These are phyloP conservation scores for Gandaritis pyraliata DNA, from an alignment of 2,888 invertebrate species.

Conservation along the genomic window DNA sequence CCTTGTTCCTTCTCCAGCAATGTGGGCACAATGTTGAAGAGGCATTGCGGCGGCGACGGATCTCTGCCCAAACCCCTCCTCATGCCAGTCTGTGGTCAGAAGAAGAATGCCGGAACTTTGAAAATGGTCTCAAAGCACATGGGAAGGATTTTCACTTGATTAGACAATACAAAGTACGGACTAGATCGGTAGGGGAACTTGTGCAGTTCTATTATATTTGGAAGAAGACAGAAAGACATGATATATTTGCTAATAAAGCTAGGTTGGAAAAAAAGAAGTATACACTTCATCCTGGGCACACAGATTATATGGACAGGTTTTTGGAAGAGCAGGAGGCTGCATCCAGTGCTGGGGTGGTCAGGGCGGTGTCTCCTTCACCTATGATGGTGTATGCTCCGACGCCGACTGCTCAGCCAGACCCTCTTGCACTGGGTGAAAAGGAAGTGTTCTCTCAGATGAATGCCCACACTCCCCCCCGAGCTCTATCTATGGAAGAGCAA, in stretches of 20 bases:
- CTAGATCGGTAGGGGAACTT: constrained; percentile 97
- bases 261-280: constrained; percentile 96
- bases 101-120: constrained; percentile 98
- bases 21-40: constrained; percentile 98
- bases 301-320: constrained; percentile 97
- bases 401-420: constrained; percentile 75
- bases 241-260: constrained; percentile 94
- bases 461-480: constrained; percentile 68
- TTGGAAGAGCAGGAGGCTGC: constrained; percentile 92
- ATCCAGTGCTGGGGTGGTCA: constrained; percentile 85
- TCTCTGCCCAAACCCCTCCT: constrained; percentile 88
- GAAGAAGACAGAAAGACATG: constrained; percentile 99
- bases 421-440: constrained; percentile 76
- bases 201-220: constrained; percentile 98
- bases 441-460: constrained; percentile 80
- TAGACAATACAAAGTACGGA: constrained; percentile 96
- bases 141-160: constrained; percentile 99
- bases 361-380: constrained; percentile 86
- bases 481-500: constrained; percentile 73
- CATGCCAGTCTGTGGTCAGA: constrained; percentile 97
- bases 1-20: constrained; percentile 94
- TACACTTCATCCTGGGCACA: constrained; percentile 95
- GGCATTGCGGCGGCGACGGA: constrained; percentile 91
- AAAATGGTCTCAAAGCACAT: constrained; percentile 95
- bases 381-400: constrained; percentile 81